Evolutionary conservation across 2,888 invertebrate species (phyloP).

Genomic region (Euphydryas editha): DNA sequence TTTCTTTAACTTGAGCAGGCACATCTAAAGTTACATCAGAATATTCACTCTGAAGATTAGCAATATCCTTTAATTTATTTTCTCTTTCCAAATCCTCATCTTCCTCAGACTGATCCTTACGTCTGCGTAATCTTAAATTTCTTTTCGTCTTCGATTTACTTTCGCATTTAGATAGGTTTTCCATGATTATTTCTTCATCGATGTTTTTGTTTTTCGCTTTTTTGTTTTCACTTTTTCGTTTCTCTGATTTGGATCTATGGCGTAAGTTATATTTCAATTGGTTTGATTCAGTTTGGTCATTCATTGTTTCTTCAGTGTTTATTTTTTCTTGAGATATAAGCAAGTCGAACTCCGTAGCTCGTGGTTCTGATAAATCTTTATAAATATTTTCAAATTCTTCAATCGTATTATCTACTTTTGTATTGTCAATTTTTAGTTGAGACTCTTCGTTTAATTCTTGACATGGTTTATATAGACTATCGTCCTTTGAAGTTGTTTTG

Average conservation of each 20-base stretch:
- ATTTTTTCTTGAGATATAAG: constrained; percentile 53
- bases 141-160: constrained; percentile 52
- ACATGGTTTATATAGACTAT: not conserved
- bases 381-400: constrained; percentile 73
- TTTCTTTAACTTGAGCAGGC: constrained; percentile 56
- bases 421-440: constrained; percentile 33
- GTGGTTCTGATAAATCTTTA: constrained; percentile 63
- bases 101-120: constrained; percentile 53
- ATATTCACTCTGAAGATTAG: constrained; percentile 69
- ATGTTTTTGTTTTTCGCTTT: constrained; percentile 36
- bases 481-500: not conserved
- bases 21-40: constrained; percentile 69
- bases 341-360: constrained; percentile 70
- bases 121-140: constrained; percentile 59
- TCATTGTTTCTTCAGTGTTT: constrained; percentile 31
- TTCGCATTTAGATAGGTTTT: constrained; percentile 55
- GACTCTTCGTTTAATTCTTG: constrained; percentile 8
- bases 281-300: constrained; percentile 36
- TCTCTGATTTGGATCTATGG: constrained; percentile 45
- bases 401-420: constrained; percentile 57
- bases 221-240: constrained; percentile 37
- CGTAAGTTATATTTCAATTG: constrained; percentile 64
- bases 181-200: constrained; percentile 48
- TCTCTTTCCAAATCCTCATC: constrained; percentile 48
- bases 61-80: constrained; percentile 66